A percentile compares a stretch with the other conserved stretches of the same genome.
Evolutionary conservation across 1,140 invertebrate species (phyloP).

Genomic region (Drosophila serrata): DNA sequence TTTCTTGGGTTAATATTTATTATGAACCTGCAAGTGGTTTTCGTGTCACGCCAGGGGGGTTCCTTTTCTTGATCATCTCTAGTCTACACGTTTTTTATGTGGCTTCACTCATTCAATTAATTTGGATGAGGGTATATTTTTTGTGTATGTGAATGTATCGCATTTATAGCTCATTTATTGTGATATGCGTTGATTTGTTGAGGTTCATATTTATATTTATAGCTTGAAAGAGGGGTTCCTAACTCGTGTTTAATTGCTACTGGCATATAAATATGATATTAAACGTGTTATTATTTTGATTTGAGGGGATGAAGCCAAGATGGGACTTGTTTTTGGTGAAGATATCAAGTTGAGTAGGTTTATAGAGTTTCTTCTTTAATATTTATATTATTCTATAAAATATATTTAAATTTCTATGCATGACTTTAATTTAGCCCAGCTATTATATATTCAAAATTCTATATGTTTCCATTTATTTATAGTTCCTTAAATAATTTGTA

Average conservation of each 20-base stretch:
- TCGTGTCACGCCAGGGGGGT: conserved; percentile 36
- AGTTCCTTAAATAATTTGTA: not conserved
- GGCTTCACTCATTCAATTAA: conserved; percentile 30
- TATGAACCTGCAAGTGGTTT: not conserved
- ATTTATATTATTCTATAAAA: not conserved
- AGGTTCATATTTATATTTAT: conserved; percentile 15
- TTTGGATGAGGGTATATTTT: conserved; percentile 32
- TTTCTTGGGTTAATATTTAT: not conserved
- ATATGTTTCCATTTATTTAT: too few species aligned
- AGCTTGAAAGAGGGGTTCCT: not conserved
- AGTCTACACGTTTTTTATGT: conserved; percentile 13
- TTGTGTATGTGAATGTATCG: conserved; percentile 14
- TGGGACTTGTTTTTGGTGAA: not conserved
- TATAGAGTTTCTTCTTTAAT: accelerated
- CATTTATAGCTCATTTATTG: conserved; percentile 38
- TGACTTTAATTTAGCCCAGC: not conserved
- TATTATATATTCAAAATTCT: too few species aligned
- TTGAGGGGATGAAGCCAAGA: not conserved
- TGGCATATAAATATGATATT: conserved; percentile 2
- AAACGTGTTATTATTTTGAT: not conserved
- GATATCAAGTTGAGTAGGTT: not conserved
- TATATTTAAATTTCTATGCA: not conserved
- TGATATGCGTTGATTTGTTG: conserved; percentile 14
- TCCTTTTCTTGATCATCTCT: conserved; percentile 27
- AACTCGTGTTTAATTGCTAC: conserved; percentile 17